A percentile compares a stretch with the other conserved stretches of the same genome.
Conservation (phyloP, 2,113 vertebrate genomes). For the Xiphias gladius region DNA sequence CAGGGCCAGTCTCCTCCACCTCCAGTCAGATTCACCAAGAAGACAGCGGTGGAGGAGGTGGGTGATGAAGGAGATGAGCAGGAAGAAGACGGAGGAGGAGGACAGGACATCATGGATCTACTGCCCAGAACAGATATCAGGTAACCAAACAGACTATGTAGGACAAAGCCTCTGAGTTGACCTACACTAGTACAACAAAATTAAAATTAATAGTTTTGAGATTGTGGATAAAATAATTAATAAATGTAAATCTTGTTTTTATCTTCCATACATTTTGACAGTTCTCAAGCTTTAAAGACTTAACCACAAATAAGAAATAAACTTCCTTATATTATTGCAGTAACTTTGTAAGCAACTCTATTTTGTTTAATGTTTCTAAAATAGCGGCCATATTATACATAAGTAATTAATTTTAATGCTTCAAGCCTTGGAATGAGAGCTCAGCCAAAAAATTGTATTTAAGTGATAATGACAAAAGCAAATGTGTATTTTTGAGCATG, state of each 20-base stretch:
- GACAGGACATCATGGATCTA: constrained; percentile 92
- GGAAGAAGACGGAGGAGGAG: constrained; percentile 88
- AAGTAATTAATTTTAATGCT: too few species aligned
- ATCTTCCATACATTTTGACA: too few species aligned
- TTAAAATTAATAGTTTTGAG: not conserved
- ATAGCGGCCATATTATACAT: too few species aligned
- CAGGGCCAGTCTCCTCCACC: constrained; percentile 92
- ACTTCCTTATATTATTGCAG: too few species aligned
- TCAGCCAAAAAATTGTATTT: too few species aligned
- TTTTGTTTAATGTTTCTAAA: too few species aligned
- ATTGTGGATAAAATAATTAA: not conserved
- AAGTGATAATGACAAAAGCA: too few species aligned
- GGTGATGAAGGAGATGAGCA: constrained; percentile 88
- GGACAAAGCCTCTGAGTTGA: not conserved
- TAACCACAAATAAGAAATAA: too few species aligned
- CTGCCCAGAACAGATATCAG: constrained; percentile 93
- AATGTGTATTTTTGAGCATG: too few species aligned
- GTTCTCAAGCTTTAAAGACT: too few species aligned
- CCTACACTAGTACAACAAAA: not conserved
- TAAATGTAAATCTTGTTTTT: not conserved
- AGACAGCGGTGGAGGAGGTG: constrained; percentile 76
- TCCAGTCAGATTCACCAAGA: constrained; percentile 86
- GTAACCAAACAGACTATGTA: constrained; percentile 68
- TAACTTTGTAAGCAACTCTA: too few species aligned
- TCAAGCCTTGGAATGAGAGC: too few species aligned